Base-by-base conservation (phyloP, 2,113 vertebrate genomes). In the Hylia prasina region DNA sequence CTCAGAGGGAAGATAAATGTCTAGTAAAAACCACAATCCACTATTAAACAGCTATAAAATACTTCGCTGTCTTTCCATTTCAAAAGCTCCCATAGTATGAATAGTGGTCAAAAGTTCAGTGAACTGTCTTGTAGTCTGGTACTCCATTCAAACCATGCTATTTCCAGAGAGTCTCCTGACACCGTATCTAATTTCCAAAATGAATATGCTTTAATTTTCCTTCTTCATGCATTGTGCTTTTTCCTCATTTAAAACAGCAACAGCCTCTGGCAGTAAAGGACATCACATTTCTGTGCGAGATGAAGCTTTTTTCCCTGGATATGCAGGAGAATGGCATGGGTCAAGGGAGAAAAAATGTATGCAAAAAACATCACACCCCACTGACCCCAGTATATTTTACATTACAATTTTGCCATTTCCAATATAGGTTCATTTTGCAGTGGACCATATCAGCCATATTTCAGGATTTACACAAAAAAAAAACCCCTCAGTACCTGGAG, bases 131-230 rank as follows among this genome's bases (percentile, higher is more conserved):
- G 96, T 97, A 97, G 97, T 93, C 94, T 81, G 89, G 96, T 98
- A 89, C 92, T 98, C 97, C 97, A 97, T 98, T 98, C 97, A 98
- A 98, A 97, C 94, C 63, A 93, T 95, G 97, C 97, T 98, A 97
- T 98, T 98, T 98, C 96, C 97, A 95, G 97, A 97, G 89, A 97
- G 97, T 98, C 98, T 98, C 98, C 97, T 98, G 98, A 98, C 98
- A 98, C 98, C 96, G 69, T 98, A 98, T 98, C 98, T 98, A 98
- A 98, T 98, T 98, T 98, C 97, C 97, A 98, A 98, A 98, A 98
- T 98, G 98, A 98, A 98, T 98, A 98, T 98, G 98, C 98, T 98
- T 98, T 98, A 98, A 98, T 98, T 98, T 98, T 98, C 98, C 97
- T 97, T 98, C 98, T 98, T 98, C 98, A 98, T 98, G 98, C 98